Evolutionary conservation across 1,140 invertebrate genomes (phyloP).

Genomic region (Tetramorium parvispinum): DNA sequence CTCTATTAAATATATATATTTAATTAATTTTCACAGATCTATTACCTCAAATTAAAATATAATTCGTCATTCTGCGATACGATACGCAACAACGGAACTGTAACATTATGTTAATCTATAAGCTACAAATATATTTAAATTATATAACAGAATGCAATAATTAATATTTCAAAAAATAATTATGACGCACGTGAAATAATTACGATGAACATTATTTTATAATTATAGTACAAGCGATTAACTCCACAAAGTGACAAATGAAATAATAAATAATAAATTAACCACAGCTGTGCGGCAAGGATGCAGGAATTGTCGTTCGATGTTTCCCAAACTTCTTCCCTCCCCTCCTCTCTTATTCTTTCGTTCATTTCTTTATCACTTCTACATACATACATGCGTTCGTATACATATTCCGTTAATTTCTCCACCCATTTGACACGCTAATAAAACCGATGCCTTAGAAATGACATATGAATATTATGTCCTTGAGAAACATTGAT

Average conservation of each 20-base stretch:
- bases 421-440: neutral
- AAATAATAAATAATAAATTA: conserved; percentile 29
- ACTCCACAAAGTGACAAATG: neutral
- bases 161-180: conserved; percentile 35
- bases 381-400: neutral
- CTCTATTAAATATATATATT: neutral
- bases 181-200: neutral
- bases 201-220: neutral
- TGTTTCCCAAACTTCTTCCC: neutral
- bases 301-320: neutral
- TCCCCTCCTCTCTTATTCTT: neutral
- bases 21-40: conserved; percentile 5
- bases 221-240: neutral
- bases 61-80: neutral
- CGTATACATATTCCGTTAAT: neutral
- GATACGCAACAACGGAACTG: neutral
- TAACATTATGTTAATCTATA: neutral
- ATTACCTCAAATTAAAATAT: conserved; percentile 9
- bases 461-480: neutral
- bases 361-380: neutral
- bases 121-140: conserved; percentile 5
- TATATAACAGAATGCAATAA: conserved; percentile 7
- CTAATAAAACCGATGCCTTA: conserved; percentile 4
- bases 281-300: neutral
- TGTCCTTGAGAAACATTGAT: conserved; percentile 14